These are phyloP conservation scores for Bugula neritina DNA, from an alignment of 2,888 invertebrate genomes.

Conservation along the genomic window DNA sequence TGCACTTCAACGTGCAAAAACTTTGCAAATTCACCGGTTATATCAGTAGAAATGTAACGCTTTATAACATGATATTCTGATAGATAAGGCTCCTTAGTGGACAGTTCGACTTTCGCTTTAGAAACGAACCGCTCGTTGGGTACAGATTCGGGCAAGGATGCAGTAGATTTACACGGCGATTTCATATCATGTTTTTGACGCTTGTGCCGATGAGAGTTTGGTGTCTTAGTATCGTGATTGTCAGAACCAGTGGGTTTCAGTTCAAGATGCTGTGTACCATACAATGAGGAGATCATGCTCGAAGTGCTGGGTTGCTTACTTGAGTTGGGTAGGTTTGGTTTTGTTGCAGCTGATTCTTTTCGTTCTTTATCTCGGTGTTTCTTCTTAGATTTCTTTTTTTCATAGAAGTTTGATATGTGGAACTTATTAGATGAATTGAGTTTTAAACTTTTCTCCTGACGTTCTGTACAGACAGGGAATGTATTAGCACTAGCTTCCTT, in stretches of 20 bases:
- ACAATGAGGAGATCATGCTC: constrained; percentile 16
- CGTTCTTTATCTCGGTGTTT: background rate
- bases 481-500: too few relatives aligned
- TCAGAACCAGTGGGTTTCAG: background rate
- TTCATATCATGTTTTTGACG: background rate
- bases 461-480: too few relatives aligned
- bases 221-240: background rate
- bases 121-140: background rate
- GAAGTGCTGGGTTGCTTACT: background rate
- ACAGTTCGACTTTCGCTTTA: background rate
- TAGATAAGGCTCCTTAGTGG: constrained; percentile 5
- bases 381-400: constrained; percentile 7
- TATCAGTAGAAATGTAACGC: constrained; percentile 21
- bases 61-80: constrained; percentile 8
- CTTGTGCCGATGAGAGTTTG: background rate
- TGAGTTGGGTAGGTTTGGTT: background rate
- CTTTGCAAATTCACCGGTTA: constrained; percentile 28
- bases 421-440: constrained; percentile 3
- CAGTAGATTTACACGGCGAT: too few relatives aligned
- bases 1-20: constrained; percentile 80
- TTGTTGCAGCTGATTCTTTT: background rate
- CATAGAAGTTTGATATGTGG: constrained; percentile 15
- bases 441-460: too few relatives aligned
- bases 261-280: constrained; percentile 19
- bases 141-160: background rate